Percentiles rank a stretch among this genome's conserved stretches.
Evolutionary conservation across 2,797 vertebrate genomes (phyloP).

Genomic region (Phalloptychus januarius): DNA sequence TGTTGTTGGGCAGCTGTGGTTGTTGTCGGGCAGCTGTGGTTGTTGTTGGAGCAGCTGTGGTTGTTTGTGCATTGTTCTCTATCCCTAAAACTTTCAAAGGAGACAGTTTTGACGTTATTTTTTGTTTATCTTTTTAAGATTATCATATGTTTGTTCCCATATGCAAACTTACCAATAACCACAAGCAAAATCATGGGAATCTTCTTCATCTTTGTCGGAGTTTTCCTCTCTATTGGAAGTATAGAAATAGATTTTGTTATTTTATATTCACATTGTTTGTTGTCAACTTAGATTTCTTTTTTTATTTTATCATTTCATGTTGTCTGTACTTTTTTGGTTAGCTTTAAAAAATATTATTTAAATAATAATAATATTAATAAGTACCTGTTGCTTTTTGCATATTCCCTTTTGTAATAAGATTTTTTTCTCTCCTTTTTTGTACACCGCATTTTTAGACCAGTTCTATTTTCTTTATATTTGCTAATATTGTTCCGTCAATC

Average conservation of each 20-base stretch:
- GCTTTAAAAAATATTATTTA: too few relatives aligned
- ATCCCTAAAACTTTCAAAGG: neutral
- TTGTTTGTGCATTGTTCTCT: too few relatives aligned
- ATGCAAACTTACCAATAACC: neutral
- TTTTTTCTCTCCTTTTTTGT: too few relatives aligned
- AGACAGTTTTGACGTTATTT: neutral
- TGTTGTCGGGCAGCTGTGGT: neutral
- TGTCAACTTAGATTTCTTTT: neutral
- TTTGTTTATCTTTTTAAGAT: neutral
- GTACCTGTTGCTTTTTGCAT: too few relatives aligned
- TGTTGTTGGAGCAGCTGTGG: neutral
- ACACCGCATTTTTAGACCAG: neutral
- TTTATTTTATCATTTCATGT: too few relatives aligned
- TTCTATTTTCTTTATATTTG: neutral
- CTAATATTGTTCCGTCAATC: neutral
- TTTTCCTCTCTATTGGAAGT: neutral
- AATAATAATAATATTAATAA: too few relatives aligned
- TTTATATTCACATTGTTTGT: neutral
- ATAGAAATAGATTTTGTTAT: neutral
- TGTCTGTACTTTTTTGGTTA: too few relatives aligned
- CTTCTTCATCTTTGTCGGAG: neutral
- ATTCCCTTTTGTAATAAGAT: too few relatives aligned
- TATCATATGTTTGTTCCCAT: neutral
- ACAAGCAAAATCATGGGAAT: neutral
- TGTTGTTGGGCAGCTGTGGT: neutral